Evolutionary conservation across 2,797 vertebrate genomes (phyloP), one percentile per base, ranked within the genome.

Genomic region (Distichodus sexfasciatus): DNA sequence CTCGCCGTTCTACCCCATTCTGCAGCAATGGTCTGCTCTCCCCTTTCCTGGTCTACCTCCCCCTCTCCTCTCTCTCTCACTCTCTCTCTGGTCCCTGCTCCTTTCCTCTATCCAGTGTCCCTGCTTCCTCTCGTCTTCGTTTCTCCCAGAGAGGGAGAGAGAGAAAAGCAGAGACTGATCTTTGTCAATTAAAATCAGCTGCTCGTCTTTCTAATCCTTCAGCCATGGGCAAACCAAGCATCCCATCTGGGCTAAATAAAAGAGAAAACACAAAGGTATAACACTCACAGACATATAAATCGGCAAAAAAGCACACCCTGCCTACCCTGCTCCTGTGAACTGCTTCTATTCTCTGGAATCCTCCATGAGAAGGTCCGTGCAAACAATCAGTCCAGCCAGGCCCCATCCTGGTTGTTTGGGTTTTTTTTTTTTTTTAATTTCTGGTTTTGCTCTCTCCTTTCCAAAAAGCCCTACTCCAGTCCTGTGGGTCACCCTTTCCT

Each of bases 331-430:
- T 40, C 50, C 66, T 48, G 44, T 60, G 26, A 29, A 15, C 46
- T 48, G 79, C 80, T 79, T 77, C 70, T 79, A 67, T 50, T 82
- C 82, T 75, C 61, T 69, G 76, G 75, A 81, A 50, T 85, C 86
- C 83, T 89, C 86, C 77, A 77, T 79, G 64, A 73, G 83, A 87
- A 84, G 87, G 85, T 86, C 78, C 65, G 81, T 87, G 86, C 82
- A 70, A 72, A 23, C 76, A 61, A 46, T 64, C 60, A 60, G 33
- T 58, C 57, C 75, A 80, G 71, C 70, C 85, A 79, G 77, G 74
- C 74, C 74, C 50, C 48, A 69, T 69, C 58, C 60, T 76, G 48
- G 28, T 10, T 63, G 46, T 28, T 36, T 58, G 75, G 61, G 81
- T 78, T 48, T 24, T 62, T 55, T 23, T 38, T 44, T 11, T 53